Conservation (phyloP, 1,140 invertebrate genomes). For the Cyrtorhinus lividipennis region DNA sequence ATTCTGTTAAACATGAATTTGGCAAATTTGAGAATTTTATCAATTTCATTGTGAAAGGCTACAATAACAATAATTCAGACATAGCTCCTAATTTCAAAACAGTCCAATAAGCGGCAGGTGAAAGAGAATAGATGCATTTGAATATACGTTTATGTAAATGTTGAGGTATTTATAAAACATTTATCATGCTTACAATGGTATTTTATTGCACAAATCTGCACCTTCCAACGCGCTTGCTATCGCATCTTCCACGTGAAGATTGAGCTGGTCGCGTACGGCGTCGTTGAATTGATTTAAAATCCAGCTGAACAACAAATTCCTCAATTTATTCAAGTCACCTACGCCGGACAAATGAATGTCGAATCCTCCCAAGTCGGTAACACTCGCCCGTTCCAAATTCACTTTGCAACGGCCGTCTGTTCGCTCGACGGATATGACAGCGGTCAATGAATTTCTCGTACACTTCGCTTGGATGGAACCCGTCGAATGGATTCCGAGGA, state of each 20-base stretch:
- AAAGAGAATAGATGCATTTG: too few species aligned
- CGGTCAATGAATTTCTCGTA: background rate
- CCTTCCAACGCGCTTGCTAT: constrained; percentile 7
- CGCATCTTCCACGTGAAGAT: background rate
- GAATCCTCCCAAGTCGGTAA: constrained; percentile 7
- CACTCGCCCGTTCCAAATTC: background rate
- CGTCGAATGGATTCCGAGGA: constrained; percentile 6
- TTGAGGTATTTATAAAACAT: too few species aligned
- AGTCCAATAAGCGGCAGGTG: too few species aligned
- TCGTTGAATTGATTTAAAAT: constrained; percentile 19
- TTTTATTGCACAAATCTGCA: constrained; percentile 14
- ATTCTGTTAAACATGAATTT: too few species aligned
- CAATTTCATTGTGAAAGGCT: too few species aligned
- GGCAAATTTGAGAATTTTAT: too few species aligned
- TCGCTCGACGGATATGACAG: constrained; percentile 1
- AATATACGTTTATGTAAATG: too few species aligned
- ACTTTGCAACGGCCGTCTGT: constrained; percentile 10
- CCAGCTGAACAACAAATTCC: constrained; percentile 14
- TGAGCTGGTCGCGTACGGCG: constrained; percentile 5
- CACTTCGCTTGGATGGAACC: constrained; percentile 11
- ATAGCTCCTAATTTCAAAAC: too few species aligned
- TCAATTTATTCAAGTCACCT: constrained; percentile 12
- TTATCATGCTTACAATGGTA: background rate
- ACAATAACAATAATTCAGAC: too few species aligned
- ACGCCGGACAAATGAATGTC: constrained; percentile 14